Percentiles rank a stretch among this genome's conserved stretches.
Conservation (phyloP, 2,113 vertebrate genomes). For the Motacilla tschutschensis region DNA sequence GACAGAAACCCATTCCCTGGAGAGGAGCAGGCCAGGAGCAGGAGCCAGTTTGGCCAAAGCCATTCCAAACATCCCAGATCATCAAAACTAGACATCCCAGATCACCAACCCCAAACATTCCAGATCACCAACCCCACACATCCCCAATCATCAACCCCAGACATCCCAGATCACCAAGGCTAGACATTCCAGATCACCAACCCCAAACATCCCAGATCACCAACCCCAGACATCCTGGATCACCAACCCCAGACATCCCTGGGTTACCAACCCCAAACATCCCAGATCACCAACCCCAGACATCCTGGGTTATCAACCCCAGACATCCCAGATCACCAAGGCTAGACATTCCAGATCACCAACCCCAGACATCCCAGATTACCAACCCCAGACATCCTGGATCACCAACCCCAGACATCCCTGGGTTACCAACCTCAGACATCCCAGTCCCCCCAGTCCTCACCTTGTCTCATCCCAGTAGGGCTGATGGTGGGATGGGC, state of each 20-base stretch:
- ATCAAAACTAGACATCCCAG: rapidly evolving
- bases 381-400: background rate
- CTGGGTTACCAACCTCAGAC: background rate
- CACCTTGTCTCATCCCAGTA: background rate
- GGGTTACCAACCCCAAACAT: rapidly evolving
- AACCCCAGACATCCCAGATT: background rate
- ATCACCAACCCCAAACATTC: too few relatives aligned
- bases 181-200: background rate
- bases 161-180: background rate
- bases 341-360: background rate
- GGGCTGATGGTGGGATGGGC: background rate
- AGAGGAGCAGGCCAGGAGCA: background rate
- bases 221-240: background rate
- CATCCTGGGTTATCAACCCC: background rate
- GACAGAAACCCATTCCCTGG: background rate
- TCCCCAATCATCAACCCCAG: background rate
- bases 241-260: background rate
- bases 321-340: background rate
- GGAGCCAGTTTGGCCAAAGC: background rate
- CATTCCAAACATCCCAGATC: background rate
- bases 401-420: background rate
- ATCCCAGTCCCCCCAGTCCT: background rate
- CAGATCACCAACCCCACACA: background rate
- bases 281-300: background rate
- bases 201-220: background rate